Evolutionary conservation across 2,797 vertebrate genomes (phyloP).

Genomic region (Lutjanus argentimaculatus): DNA sequence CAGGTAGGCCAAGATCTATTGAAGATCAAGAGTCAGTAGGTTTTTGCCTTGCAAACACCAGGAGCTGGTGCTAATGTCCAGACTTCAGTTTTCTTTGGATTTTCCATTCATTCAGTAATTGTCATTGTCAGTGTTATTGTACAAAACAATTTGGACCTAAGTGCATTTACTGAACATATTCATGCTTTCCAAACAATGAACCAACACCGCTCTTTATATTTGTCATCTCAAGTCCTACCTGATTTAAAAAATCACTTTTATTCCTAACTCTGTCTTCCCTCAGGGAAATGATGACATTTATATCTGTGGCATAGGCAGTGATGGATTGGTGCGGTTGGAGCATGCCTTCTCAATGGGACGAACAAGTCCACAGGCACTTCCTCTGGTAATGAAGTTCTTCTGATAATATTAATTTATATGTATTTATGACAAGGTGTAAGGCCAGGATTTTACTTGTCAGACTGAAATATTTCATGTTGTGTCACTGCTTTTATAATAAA

Average conservation of each 20-base stretch:
- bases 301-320: conserved; percentile 73
- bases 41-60: neutral
- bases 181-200: neutral
- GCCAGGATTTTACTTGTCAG: neutral
- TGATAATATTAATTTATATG: rapidly evolving
- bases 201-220: neutral
- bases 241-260: neutral
- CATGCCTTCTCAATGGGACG: conserved; percentile 78
- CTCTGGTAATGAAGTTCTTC: conserved; percentile 71
- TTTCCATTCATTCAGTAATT: neutral
- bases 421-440: neutral
- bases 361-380: conserved; percentile 38
- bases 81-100: neutral
- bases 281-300: conserved; percentile 90
- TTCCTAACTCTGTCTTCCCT: conserved; percentile 12
- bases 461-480: neutral
- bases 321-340: conserved; percentile 72
- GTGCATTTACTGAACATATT: neutral
- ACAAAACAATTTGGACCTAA: neutral
- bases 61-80: neutral
- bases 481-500: neutral
- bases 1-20: neutral
- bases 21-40: neutral
- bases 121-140: too few relatives aligned
- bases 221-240: neutral